Percentiles rank a stretch among this genome's conserved stretches.
phyloP scores from a whole-genome alignment of 1,140 invertebrate species.

The Drosophila serrata region DNA sequence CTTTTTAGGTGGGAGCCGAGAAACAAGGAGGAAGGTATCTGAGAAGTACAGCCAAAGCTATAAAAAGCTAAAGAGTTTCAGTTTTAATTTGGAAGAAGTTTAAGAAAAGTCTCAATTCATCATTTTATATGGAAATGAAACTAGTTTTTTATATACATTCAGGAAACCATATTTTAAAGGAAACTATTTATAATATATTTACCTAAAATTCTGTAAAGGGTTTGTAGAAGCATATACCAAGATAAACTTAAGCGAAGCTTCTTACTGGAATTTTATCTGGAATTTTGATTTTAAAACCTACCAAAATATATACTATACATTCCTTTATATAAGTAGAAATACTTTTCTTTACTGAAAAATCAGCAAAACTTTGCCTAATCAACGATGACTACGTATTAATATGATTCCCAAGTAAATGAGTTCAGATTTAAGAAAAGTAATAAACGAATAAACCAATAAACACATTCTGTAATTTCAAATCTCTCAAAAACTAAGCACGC shows the following conservation, averaged over 20 bases:
- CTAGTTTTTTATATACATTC: not conserved
- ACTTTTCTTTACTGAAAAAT: not conserved
- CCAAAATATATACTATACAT: too few species aligned
- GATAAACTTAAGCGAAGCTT: too few species aligned
- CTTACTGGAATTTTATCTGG: too few species aligned
- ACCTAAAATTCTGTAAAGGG: accelerated
- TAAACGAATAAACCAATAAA: not conserved
- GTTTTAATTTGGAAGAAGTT: not conserved
- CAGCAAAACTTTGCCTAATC: not conserved
- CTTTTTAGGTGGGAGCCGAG: not conserved
- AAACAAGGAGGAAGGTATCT: too few species aligned
- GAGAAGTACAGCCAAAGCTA: not conserved
- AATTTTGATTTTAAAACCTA: too few species aligned
- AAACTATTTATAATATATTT: not conserved
- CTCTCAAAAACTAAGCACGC: not conserved
- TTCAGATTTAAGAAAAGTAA: not conserved
- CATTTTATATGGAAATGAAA: not conserved
- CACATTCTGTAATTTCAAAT: not conserved
- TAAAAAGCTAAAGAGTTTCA: not conserved
- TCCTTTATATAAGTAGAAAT: too few species aligned
- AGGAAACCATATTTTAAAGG: not conserved
- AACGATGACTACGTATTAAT: not conserved
- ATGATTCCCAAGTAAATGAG: not conserved
- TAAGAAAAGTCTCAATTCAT: too few species aligned
- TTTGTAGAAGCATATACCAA: too few species aligned